Conservation (phyloP, 2,888 invertebrate genomes). For the Nephrotoma appendiculata region DNA sequence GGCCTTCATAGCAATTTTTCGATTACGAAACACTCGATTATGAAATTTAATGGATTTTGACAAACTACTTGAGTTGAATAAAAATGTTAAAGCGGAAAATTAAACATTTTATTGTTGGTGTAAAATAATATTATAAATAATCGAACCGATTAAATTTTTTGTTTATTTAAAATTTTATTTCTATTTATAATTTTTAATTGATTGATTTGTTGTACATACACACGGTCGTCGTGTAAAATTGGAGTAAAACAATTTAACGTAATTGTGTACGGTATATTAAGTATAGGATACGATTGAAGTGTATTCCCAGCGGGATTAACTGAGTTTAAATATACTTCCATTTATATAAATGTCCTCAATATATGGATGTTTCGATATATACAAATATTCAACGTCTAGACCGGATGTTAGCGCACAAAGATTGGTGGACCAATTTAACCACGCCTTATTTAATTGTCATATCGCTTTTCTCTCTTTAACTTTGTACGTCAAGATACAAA, state of each 20-base stretch:
- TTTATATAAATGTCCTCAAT: not conserved
- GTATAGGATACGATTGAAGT: not conserved
- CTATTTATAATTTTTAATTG: slow-evolving; percentile 7
- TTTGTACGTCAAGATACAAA: not conserved
- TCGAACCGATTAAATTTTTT: not conserved
- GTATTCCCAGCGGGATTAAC: not conserved
- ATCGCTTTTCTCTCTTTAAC: not conserved
- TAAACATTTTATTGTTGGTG: not conserved
- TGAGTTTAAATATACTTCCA: not conserved
- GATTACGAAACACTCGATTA: not conserved
- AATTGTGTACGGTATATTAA: not conserved
- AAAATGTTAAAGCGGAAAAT: not conserved
- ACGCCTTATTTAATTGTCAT: slow-evolving; percentile 6
- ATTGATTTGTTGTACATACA: slow-evolving; percentile 4
- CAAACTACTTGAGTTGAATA: not conserved
- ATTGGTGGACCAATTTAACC: slow-evolving; percentile 12
- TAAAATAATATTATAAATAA: not conserved
- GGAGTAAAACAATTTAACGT: slow-evolving; percentile 2
- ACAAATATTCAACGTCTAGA: slow-evolving; percentile 10
- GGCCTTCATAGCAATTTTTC: not conserved
- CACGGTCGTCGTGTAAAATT: slow-evolving; percentile 6
- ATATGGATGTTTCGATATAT: not conserved
- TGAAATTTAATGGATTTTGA: not conserved
- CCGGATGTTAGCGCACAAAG: slow-evolving; percentile 11
- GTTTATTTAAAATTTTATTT: not conserved